These are phyloP conservation scores for Ethmia dodecea DNA, from an alignment of 2,888 invertebrate species.

Conservation along the genomic window DNA sequence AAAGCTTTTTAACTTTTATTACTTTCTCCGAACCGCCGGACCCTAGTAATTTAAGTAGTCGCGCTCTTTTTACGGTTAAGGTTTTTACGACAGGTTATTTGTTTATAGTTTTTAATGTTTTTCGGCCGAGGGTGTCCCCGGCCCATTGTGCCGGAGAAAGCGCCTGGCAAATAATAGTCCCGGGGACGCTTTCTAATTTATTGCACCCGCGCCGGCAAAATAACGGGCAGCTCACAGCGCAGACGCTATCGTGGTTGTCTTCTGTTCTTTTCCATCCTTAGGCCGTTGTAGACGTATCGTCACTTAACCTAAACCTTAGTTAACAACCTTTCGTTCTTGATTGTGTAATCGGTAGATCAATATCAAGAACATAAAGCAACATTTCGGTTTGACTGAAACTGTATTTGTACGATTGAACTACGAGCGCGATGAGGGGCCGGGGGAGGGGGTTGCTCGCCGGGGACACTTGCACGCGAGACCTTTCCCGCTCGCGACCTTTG, in stretches of 20 bases:
- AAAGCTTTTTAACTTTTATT: not conserved
- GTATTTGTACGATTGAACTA: too few species aligned
- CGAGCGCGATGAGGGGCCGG: too few species aligned
- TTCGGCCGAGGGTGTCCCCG: constrained; percentile 23
- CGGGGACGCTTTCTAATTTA: constrained; percentile 58
- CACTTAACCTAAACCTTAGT: too few species aligned
- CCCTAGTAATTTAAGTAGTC: too few species aligned
- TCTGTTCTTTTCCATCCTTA: too few species aligned
- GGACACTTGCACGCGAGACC: constrained; percentile 9
- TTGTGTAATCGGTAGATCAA: too few species aligned
- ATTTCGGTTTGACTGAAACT: too few species aligned
- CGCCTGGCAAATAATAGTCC: constrained; percentile 33
- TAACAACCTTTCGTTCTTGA: too few species aligned
- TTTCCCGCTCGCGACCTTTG: constrained; percentile 47
- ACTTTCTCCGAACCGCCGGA: constrained; percentile 1
- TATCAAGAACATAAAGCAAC: too few species aligned
- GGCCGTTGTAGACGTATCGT: too few species aligned
- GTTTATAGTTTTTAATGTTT: constrained; percentile 14
- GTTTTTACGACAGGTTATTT: constrained; percentile 2
- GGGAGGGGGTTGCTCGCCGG: not conserved
- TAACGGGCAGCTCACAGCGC: too few species aligned
- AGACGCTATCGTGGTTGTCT: too few species aligned
- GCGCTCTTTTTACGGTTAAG: constrained; percentile 3
- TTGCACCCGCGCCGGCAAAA: constrained; percentile 34
- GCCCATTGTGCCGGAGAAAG: constrained; percentile 52